Percentiles rank a stretch among this genome's conserved stretches.
phyloP scores from a whole-genome alignment of 2,888 invertebrate genomes.

The Napeogenes inachia region DNA sequence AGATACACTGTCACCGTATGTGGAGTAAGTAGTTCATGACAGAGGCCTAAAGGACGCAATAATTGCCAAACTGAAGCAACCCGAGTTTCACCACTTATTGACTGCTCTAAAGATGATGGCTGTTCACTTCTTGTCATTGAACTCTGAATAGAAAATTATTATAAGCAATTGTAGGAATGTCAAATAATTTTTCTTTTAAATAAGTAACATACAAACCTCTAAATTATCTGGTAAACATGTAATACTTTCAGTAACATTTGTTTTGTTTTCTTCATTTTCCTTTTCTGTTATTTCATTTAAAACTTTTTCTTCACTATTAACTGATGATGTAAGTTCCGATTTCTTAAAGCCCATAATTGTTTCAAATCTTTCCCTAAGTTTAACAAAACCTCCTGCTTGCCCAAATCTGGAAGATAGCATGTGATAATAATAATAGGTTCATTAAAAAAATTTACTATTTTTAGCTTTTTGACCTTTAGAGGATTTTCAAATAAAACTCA shows the following conservation, averaged over 20 bases:
- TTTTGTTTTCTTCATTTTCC: slow-evolving; percentile 56
- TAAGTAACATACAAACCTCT: slow-evolving; percentile 45
- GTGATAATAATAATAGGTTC: background rate
- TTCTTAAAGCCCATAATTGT: slow-evolving; percentile 80
- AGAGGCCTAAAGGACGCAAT: slow-evolving; percentile 93
- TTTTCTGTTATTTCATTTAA: slow-evolving; percentile 62
- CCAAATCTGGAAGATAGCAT: slow-evolving; percentile 83
- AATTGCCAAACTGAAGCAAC: slow-evolving; percentile 77
- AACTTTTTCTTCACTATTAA: slow-evolving; percentile 64
- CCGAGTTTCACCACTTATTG: slow-evolving; percentile 59
- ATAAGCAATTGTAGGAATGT: background rate
- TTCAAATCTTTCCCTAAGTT: slow-evolving; percentile 89
- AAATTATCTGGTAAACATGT: slow-evolving; percentile 32
- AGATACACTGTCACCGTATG: slow-evolving; percentile 94
- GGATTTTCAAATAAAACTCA: no score
- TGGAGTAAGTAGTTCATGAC: slow-evolving; percentile 93
- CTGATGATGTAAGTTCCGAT: slow-evolving; percentile 61
- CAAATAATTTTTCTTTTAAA: slow-evolving; percentile 22
- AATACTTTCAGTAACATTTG: slow-evolving; percentile 49
- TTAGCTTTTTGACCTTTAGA: no score
- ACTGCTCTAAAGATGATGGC: slow-evolving; percentile 63
- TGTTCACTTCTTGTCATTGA: slow-evolving; percentile 56
- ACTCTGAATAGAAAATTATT: slow-evolving; percentile 32
- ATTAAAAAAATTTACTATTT: background rate
- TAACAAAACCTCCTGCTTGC: slow-evolving; percentile 91